A percentile compares a stretch with the other conserved stretches of the same genome.
Conservation (phyloP, 1,140 invertebrate genomes). For the Trichonephila clavipes region DNA sequence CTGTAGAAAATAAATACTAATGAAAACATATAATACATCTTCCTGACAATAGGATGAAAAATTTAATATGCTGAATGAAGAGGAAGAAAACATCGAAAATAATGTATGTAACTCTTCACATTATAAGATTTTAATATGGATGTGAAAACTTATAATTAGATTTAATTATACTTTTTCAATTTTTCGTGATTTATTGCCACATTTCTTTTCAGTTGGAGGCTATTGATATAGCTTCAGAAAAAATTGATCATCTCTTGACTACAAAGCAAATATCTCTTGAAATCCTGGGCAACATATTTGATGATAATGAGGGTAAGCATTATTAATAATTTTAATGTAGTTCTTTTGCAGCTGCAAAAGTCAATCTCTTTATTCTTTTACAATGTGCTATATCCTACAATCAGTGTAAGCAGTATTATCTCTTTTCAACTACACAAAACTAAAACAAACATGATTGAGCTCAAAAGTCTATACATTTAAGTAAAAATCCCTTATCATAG, state of each 20-base stretch:
- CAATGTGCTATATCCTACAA: no score
- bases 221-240: background rate
- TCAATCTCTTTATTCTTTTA: no score
- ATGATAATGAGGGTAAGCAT: slow-evolving; percentile 51
- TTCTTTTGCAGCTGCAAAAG: background rate
- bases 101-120: no score
- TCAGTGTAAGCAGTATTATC: no score
- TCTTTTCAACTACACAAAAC: no score
- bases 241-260: background rate
- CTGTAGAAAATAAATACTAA: background rate
- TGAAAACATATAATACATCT: background rate
- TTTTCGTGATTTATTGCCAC: no score
- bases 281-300: slow-evolving; percentile 55
- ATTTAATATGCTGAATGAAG: slow-evolving; percentile 26
- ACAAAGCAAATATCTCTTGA: slow-evolving; percentile 62
- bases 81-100: slow-evolving; percentile 1
- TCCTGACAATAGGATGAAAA: background rate
- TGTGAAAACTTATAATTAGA: no score
- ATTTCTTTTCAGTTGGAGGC: slow-evolving; percentile 11
- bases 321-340: background rate
- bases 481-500: no score
- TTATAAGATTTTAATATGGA: no score
- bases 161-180: no score
- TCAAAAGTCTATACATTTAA: no score
- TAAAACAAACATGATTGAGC: no score